Evolutionary conservation across 2,888 invertebrate species (phyloP).

Genomic region (Beris chalybata): DNA sequence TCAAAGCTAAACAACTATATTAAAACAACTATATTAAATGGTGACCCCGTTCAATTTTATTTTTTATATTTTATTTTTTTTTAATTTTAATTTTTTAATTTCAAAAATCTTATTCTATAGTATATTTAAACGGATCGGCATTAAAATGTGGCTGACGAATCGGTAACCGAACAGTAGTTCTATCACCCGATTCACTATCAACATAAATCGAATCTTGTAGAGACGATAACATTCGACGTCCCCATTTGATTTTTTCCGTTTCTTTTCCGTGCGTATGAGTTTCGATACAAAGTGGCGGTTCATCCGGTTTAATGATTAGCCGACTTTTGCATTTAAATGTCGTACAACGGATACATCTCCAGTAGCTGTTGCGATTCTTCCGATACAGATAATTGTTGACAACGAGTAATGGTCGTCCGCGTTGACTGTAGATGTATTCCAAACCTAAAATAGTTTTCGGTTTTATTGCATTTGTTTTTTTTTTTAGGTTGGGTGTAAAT

Average conservation of each 20-base stretch:
- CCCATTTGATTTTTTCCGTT: conserved; percentile 47
- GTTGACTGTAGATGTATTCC: conserved; percentile 48
- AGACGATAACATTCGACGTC: conserved; percentile 37
- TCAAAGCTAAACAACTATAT: no score
- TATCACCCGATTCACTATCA: conserved; percentile 29
- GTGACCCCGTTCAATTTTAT: no score
- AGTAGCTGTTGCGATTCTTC: conserved; percentile 48
- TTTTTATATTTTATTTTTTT: neutral
- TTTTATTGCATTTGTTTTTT: neutral
- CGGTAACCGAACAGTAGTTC: conserved; percentile 34
- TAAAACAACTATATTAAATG: no score
- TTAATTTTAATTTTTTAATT: neutral
- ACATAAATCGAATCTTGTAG: conserved; percentile 21
- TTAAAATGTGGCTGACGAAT: conserved; percentile 43
- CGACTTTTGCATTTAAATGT: conserved; percentile 47
- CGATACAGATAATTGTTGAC: conserved; percentile 48
- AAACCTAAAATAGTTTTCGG: conserved; percentile 42
- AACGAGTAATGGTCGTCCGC: conserved; percentile 47
- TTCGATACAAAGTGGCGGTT: conserved; percentile 42
- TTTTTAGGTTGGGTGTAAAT: neutral
- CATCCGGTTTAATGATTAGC: conserved; percentile 44
- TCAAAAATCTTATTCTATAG: neutral
- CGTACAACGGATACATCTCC: conserved; percentile 48
- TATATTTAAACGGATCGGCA: conserved; percentile 30
- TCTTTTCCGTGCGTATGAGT: conserved; percentile 47